Evolutionary conservation across 2,888 invertebrate species (phyloP).

Genomic region (Pardosa pseudoannulata): DNA sequence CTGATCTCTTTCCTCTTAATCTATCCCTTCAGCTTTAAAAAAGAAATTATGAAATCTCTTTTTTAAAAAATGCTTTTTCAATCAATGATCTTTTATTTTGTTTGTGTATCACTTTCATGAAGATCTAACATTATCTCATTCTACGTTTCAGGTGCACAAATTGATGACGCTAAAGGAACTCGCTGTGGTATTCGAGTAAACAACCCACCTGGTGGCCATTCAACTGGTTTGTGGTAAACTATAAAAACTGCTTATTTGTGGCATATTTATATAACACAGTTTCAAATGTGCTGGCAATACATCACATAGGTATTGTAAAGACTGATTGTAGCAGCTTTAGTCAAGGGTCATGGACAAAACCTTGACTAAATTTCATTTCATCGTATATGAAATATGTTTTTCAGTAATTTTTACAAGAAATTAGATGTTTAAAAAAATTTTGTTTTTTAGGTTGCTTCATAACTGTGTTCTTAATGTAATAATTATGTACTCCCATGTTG

Average conservation of each 20-base stretch:
- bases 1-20: too few relatives aligned
- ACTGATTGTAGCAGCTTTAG: neutral
- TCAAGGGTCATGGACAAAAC: neutral
- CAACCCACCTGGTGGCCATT: slow-evolving; percentile 93
- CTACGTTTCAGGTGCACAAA: slow-evolving; percentile 80
- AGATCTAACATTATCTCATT: too few relatives aligned
- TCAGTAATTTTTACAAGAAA: neutral
- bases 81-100: too few relatives aligned
- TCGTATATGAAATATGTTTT: neutral
- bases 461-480: slow-evolving; percentile 7
- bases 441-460: slow-evolving; percentile 13
- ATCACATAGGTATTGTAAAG: slow-evolving; percentile 25
- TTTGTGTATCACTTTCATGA: too few relatives aligned
- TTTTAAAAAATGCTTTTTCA: too few relatives aligned
- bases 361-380: neutral
- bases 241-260: slow-evolving; percentile 1
- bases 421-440: neutral
- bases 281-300: neutral
- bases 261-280: neutral
- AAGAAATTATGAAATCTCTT: too few relatives aligned
- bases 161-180: slow-evolving; percentile 78
- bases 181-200: slow-evolving; percentile 84
- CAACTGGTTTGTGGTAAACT: slow-evolving; percentile 81
- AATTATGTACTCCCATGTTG: slow-evolving; percentile 6
- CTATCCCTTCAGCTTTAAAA: too few relatives aligned